phyloP scores from a whole-genome alignment of 2,888 invertebrate species.

The Drosophila stalkeri region DNA sequence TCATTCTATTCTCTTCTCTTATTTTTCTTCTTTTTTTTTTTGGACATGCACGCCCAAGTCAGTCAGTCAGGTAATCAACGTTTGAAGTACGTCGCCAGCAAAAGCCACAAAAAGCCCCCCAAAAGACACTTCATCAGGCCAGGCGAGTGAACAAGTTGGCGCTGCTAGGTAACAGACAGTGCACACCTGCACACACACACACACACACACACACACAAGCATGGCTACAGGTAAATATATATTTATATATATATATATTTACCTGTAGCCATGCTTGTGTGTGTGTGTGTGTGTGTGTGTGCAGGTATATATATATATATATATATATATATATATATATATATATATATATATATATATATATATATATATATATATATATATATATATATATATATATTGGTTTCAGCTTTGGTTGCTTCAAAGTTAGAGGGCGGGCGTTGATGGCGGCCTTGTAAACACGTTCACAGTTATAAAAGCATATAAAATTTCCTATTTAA shows the following conservation, averaged over 20 bases:
- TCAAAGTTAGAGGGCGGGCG: constrained; percentile 19
- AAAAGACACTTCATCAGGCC: constrained; percentile 67
- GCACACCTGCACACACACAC: constrained; percentile 11
- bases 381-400: constrained; percentile 9
- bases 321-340: too few relatives aligned
- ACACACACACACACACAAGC: too few relatives aligned
- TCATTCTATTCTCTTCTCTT: background rate
- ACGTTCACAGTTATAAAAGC: constrained; percentile 80
- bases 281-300: too few relatives aligned
- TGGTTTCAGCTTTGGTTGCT: constrained; percentile 31
- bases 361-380: too few relatives aligned
- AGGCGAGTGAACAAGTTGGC: constrained; percentile 53
- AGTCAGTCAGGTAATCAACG: constrained; percentile 18
- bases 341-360: too few relatives aligned
- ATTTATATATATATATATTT: too few relatives aligned
- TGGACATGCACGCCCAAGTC: background rate
- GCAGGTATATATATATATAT: too few relatives aligned
- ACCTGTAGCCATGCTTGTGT: too few relatives aligned
- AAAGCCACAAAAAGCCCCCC: constrained; percentile 54
- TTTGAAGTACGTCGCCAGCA: constrained; percentile 40
- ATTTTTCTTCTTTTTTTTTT: background rate
- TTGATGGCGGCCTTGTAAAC: constrained; percentile 63
- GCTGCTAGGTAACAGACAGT: constrained; percentile 56
- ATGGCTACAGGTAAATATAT: constrained; percentile 24
- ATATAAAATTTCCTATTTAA: constrained; percentile 80